Base-by-base conservation (phyloP, 2,888 invertebrate species). In the Oligia fasciuncula region DNA sequence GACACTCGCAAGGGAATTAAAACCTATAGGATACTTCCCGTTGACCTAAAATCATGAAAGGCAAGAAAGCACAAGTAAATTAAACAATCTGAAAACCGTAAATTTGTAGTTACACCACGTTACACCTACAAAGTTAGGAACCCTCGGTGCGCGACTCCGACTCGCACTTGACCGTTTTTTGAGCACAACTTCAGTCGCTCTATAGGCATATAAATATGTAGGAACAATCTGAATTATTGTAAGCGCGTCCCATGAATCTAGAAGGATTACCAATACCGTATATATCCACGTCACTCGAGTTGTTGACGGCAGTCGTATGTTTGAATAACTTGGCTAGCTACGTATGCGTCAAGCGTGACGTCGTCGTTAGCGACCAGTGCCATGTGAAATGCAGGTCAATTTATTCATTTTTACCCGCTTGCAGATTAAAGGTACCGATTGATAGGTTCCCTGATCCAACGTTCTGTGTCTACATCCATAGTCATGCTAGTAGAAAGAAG, bases 231-330 rank as follows among this genome's bases (percentile, higher is more conserved):
- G 63, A 51, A 40, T 65, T 8, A 72, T 54, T 72, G 46, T 65
- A 46, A 35, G 14, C 29, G 35, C 19, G 13, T 40, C 54, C 62
- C 46, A 54, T 60, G 29, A 67, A 65, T 72, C 82, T 75, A 72
- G 74, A 83, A 75, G 46, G 66, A 62, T 83, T 83, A 46, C 17
- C 13, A 9, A 70, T 73, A 73, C 46, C n/a, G 23, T 67, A 71
- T 71, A 70, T 76, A 73, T 80, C 19, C 62, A 57, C 17, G 17
- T 29, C 46, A 13, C 2, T 54, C 17, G 29, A 75, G 19, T 60
- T 76, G 35, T 66, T 78, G 78, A 54, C 49, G 35, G 29, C 43
- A n/a, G 43, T n/a, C 49, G 49, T 17, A 19, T 49, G 5, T 71
- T 71, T 63, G 54, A 63, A 79, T 78, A 67, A 49, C 35, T 83